phyloP scores from a whole-genome alignment of 30 jellyfish, hydroid and myxozoan genomes.

The Cassiopea andromeda region DNA sequence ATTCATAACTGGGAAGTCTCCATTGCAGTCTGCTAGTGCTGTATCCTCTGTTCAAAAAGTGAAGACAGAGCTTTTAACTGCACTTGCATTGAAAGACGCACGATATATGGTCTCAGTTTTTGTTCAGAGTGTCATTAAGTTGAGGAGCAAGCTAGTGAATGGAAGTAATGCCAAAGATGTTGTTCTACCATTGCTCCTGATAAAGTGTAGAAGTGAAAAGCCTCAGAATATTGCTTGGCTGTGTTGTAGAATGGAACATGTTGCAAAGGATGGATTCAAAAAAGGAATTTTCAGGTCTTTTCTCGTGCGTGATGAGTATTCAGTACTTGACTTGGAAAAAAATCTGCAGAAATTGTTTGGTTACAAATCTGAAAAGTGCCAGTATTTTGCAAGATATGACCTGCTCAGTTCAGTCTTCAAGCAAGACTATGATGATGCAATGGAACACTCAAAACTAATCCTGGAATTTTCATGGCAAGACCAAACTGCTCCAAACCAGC shows the following conservation, averaged over 20 bases:
- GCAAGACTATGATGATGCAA: not conserved
- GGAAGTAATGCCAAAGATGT: not conserved
- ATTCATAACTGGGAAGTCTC: slow-evolving; percentile 32
- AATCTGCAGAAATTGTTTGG: slow-evolving; percentile 1
- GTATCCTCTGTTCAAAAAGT: not conserved
- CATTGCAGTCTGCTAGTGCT: slow-evolving; percentile 18
- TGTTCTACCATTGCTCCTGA: slow-evolving; percentile 50
- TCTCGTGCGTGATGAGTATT: slow-evolving; percentile 19
- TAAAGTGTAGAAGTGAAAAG: slow-evolving; percentile 39
- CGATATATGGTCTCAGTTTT: slow-evolving; percentile 36
- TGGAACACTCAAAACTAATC: slow-evolving; percentile 6
- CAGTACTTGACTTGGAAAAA: slow-evolving; percentile 12
- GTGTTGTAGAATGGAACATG: slow-evolving; percentile 34
- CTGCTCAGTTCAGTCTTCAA: slow-evolving; percentile 30
- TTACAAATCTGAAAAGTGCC: not conserved
- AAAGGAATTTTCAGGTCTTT: slow-evolving; percentile 37
- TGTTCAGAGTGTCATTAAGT: slow-evolving; percentile 20
- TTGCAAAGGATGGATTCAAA: slow-evolving; percentile 7
- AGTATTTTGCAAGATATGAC: slow-evolving; percentile 56
- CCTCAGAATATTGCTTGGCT: slow-evolving; percentile 68
- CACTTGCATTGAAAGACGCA: slow-evolving; percentile 43
- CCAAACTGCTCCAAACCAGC: slow-evolving; percentile 26
- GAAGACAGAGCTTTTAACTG: slow-evolving; percentile 15
- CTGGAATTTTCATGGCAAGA: slow-evolving; percentile 74
- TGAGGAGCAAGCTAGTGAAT: not conserved